phyloP scores from a whole-genome alignment of 2,113 vertebrate species.

The Pholis gunnellus region DNA sequence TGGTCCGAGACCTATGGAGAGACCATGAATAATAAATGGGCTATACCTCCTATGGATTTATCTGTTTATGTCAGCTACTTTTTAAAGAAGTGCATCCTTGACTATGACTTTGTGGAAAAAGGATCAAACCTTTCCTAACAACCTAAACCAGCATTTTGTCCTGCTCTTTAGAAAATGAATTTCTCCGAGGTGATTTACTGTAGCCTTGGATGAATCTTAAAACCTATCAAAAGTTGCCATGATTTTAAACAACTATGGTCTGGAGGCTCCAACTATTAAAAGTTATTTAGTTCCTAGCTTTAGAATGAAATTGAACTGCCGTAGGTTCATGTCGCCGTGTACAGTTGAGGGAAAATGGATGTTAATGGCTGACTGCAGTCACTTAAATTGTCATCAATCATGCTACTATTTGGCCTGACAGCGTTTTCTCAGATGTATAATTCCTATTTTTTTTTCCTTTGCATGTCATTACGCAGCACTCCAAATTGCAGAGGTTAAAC shows the following conservation, averaged over 20 bases:
- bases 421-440: conserved; percentile 17
- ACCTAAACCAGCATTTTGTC: not conserved
- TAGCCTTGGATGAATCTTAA: not conserved
- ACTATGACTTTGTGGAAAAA: conserved; percentile 12
- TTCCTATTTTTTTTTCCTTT: conserved; percentile 42
- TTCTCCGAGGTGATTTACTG: not conserved
- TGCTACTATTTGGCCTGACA: conserved; percentile 44
- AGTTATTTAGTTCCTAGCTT: conserved; percentile 18
- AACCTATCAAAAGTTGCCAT: conserved; percentile 20
- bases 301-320: conserved; percentile 20
- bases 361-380: conserved; percentile 50
- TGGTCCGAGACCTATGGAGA: conserved; percentile 54
- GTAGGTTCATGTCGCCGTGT: conserved; percentile 13
- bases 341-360: conserved; percentile 25
- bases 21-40: conserved; percentile 59
- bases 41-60: conserved; percentile 39
- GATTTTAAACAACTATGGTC: not conserved
- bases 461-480: conserved; percentile 42
- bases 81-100: conserved; percentile 2
- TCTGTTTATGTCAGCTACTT: conserved; percentile 7
- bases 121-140: not conserved
- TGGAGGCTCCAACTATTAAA: conserved; percentile 20
- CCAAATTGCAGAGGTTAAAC: conserved; percentile 40
- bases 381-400: conserved; percentile 53
- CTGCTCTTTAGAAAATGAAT: not conserved